Evolutionary conservation across 2,113 vertebrate species (phyloP).

Genomic region (Globicephala melas): DNA sequence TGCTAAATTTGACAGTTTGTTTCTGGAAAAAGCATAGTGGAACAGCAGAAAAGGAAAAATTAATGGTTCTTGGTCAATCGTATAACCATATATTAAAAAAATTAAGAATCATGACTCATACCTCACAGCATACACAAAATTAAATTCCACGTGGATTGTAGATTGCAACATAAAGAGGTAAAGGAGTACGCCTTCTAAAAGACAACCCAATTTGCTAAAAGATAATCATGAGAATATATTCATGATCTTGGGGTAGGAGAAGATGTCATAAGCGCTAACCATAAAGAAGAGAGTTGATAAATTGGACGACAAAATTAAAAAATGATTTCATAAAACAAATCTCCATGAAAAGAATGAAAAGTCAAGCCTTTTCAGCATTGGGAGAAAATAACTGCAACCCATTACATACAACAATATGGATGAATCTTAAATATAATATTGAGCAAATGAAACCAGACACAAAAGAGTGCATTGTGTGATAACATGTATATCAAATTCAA

Average conservation of each 20-base stretch:
- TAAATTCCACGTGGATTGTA: neutral
- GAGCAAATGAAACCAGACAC: neutral
- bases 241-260: neutral
- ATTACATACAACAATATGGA: neutral
- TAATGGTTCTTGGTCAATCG: neutral
- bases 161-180: neutral
- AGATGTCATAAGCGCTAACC: neutral
- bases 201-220: neutral
- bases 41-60: neutral
- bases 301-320: neutral
- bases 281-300: neutral
- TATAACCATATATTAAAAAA: neutral
- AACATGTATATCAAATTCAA: neutral
- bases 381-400: neutral
- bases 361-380: neutral
- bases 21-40: neutral
- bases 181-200: neutral
- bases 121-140: neutral
- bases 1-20: neutral
- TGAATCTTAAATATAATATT: neutral
- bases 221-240: neutral
- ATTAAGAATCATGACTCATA: neutral
- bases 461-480: neutral
- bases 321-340: neutral
- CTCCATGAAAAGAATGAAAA: neutral